These are phyloP conservation scores for Eulemur macaco DNA, from an alignment of 2,113 vertebrate genomes.

Conservation along the genomic window DNA sequence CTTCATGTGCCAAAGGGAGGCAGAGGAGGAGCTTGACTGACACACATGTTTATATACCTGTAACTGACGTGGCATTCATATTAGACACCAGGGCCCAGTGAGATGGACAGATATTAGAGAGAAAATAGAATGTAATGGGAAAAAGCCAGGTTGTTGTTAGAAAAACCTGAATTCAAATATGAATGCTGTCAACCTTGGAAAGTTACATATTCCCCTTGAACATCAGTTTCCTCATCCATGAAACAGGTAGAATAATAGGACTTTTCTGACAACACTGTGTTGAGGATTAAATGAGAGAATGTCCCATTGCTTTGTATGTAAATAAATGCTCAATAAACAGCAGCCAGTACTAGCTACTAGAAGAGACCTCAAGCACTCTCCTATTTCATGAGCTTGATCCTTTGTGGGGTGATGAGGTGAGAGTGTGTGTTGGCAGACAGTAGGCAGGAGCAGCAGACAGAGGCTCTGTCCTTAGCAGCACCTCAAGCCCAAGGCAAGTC, in stretches of 20 bases:
- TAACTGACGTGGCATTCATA: not conserved
- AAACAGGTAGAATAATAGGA: not conserved
- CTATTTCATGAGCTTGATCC: not conserved
- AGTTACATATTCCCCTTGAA: not conserved
- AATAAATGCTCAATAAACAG: not conserved
- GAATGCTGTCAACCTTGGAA: not conserved
- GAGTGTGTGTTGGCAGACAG: not conserved
- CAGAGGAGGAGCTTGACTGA: not conserved
- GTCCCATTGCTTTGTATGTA: not conserved
- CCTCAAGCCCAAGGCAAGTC: not conserved
- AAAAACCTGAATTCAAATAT: not conserved
- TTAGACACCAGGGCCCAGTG: not conserved
- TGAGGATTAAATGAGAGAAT: not conserved
- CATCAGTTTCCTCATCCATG: not conserved
- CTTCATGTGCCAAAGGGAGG: not conserved
- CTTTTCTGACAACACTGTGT: not conserved
- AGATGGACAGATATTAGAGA: not conserved
- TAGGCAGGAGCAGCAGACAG: not conserved
- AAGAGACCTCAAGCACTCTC: not conserved
- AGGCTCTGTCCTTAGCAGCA: not conserved
- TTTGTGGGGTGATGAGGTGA: not conserved
- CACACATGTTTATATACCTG: not conserved
- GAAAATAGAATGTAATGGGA: not conserved
- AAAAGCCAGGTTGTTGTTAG: not conserved
- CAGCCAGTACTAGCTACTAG: not conserved